Evolutionary conservation across 2,797 vertebrate genomes (phyloP).

Genomic region (Xyrichtys novacula): DNA sequence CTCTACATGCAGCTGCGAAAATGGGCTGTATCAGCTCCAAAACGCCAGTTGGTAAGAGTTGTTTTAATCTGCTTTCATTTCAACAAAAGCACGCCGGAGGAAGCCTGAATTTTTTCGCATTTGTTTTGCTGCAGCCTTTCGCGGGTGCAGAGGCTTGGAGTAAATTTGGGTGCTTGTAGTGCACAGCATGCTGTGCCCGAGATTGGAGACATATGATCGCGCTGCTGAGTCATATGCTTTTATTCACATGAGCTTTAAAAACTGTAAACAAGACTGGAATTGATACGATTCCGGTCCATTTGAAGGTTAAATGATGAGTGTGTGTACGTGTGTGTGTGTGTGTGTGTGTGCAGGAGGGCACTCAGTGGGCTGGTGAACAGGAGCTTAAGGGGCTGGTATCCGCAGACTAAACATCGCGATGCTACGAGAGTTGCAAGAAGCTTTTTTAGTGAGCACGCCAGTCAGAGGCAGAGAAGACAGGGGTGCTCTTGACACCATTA

Average conservation of each 20-base stretch:
- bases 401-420: conserved; percentile 79
- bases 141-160: conserved; percentile 40
- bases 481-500: conserved; percentile 47
- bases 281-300: not conserved
- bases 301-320: conserved; percentile 15
- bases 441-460: conserved; percentile 59
- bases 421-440: conserved; percentile 73
- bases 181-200: conserved; percentile 60
- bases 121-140: conserved; percentile 68
- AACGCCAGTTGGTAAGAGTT: conserved; percentile 84
- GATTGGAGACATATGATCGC: conserved; percentile 24
- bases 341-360: not conserved
- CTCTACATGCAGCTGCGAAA: conserved; percentile 74
- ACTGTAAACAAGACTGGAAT: not conserved
- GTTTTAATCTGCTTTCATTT: conserved; percentile 48
- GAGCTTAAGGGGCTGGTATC: conserved; percentile 35
- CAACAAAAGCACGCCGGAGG: conserved; percentile 51
- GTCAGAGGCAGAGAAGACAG: conserved; percentile 42
- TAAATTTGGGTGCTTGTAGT: conserved; percentile 43
- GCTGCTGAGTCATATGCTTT: conserved; percentile 59
- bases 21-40: conserved; percentile 90
- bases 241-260: not conserved
- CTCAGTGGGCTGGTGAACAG: conserved; percentile 3
- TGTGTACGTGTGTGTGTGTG: not conserved
- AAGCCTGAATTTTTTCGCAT: conserved; percentile 56